Evolutionary conservation across 2,113 vertebrate genomes (phyloP), one percentile per base, ranked within the genome.

Genomic region (Etheostoma cragini): DNA sequence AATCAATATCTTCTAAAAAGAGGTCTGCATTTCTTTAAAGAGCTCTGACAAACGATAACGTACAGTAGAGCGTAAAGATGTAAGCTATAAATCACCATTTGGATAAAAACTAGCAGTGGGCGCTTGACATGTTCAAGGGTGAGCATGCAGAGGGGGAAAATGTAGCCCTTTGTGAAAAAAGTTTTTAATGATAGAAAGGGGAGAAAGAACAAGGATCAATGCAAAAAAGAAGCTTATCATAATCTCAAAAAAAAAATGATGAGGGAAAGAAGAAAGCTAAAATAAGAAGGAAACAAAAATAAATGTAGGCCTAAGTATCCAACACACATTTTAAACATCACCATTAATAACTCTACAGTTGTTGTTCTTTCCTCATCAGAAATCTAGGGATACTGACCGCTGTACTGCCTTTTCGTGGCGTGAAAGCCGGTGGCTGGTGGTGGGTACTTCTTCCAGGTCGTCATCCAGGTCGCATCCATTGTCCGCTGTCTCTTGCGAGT

Each of bases 301-400:
- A 30, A 93, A 86, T 79, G 85, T 88, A 35, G 46, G 64, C 64
- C 64, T 66, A 92, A 96, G 91, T 86, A 91, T 95, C 89, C 49
- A 82, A 95, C 91, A 87, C 84, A 95, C 79, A 86, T 65, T 14
- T 80, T 71, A 81, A 80, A 82, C 75, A 79, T 69, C 67, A 77
- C 72, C 63, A 75, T 60, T 64, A 46, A 82, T 68, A 91, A 87
- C 58, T 69, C 49, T 71, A 66, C 91, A 64, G 86, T 66, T 70
- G 91, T 82, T 77, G 93, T 88, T 89, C 91, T 94, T 93, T 95
- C 93, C 94, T 94, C 95, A 96, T 96, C 95, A 97, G 95, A 97
- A 97, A 96, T 96, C 89, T 89, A 97, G 93, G 78, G 96, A 96
- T 99, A 99, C 98, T 99, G 97, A 99, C 98, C 98, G 97, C 97